Evolutionary conservation across 2,797 vertebrate genomes (phyloP), one percentile per base, ranked within the genome.

Genomic region (Peromyscus nudipes): DNA sequence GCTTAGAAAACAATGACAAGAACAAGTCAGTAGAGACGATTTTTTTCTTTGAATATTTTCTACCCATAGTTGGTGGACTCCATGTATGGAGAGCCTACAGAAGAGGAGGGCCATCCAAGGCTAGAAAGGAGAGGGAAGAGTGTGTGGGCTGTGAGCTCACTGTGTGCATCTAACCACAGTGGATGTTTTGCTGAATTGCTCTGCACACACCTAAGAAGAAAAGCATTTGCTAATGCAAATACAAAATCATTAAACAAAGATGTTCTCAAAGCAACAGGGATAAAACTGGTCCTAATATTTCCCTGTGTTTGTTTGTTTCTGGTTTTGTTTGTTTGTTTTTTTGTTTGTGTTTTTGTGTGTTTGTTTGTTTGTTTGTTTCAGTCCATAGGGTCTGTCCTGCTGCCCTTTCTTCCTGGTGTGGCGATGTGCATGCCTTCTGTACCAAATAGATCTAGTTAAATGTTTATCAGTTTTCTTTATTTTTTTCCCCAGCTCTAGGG

Each of bases 81-180:
- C 3, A 10, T 25, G 13, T 34, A 60, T 3, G 16, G 5, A 29
- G 14, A 29, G 3, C 12, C 8, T 23, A 34, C 29, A 27, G 29
- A 62, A 8, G 27, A 17, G 43, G 19, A 4, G 19, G 25, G 12
- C 52, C n/a, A 12, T 31, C 31, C 3, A 14, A 37, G 34, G 25
- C 65, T n/a, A n/a, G 84, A 29, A 29, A 87, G 46, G 34, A 69
- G 29, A 52, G 84, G 34, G 46, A 37, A 73, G 52, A 73, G 19
- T 2, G 5, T 0, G 11, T 71, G n/a, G 19, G 3, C 34, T 29
- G 31, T 23, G 17, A 31, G 25, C 14, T 31, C 11, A 46, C 40
- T 16, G 37, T 40, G 29, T 27, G 37, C 25, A 29, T 2, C 52
- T 52, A 55, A 25, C 27, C 21, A 2, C 5, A 11, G 10, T 16